Conservation (phyloP, 1,140 invertebrate species). For the Armadillidium nasatum region DNA sequence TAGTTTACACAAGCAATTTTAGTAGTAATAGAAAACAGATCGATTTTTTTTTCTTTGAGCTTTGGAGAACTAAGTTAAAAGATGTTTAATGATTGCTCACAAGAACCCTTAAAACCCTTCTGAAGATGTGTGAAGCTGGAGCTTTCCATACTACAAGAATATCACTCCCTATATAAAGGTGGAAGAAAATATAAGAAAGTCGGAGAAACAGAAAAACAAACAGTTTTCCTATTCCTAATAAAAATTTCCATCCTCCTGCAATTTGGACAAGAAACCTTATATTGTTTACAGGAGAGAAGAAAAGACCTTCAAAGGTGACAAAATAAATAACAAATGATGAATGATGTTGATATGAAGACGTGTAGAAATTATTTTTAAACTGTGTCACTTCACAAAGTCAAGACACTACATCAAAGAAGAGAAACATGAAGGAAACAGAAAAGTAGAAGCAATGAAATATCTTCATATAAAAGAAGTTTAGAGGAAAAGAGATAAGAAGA, state of each 20-base stretch:
- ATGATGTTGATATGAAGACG: background rate
- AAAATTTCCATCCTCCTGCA: background rate
- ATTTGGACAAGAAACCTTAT: background rate
- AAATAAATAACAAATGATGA: background rate
- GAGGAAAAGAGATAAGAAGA: background rate
- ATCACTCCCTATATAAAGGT: too few species aligned
- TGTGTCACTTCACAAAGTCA: background rate
- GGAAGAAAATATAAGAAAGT: too few species aligned
- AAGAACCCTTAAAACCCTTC: too few species aligned
- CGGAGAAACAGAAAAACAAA: background rate
- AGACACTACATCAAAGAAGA: background rate
- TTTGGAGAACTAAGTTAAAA: too few species aligned
- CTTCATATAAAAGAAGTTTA: background rate
- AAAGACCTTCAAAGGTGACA: background rate
- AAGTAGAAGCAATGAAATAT: background rate
- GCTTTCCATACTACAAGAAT: too few species aligned
- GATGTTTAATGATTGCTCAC: too few species aligned
- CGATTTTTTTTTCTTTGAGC: too few species aligned
- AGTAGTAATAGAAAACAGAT: too few species aligned
- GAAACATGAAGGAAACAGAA: background rate
- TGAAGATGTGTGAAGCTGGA: too few species aligned
- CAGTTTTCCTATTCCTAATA: background rate
- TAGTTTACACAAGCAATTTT: too few species aligned
- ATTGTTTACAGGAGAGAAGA: background rate
- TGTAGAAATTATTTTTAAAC: background rate